Evolutionary conservation across 2,797 vertebrate genomes (phyloP).

Genomic region (Buceros bicornis): DNA sequence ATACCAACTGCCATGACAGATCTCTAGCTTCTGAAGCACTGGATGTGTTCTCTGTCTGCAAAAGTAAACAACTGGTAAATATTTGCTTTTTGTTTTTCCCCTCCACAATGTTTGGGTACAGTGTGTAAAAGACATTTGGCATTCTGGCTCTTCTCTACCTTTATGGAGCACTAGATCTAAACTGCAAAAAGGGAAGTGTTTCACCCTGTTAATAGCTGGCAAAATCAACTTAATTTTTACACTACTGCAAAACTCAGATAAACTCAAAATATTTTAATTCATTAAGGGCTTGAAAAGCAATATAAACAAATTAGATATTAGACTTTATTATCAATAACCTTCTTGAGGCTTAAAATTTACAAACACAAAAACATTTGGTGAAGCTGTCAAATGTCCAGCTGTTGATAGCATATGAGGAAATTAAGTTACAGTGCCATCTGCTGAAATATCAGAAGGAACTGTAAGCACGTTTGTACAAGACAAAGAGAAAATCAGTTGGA

Average conservation of each 20-base stretch:
- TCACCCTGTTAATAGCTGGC: neutral
- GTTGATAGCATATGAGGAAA: constrained; percentile 16
- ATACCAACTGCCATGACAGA: neutral
- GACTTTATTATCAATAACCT: neutral
- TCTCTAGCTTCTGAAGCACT: neutral
- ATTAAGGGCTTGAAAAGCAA: neutral
- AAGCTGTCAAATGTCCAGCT: neutral
- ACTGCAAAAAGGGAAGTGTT: neutral
- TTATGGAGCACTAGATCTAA: neutral
- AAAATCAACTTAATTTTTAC: neutral
- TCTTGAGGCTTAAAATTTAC: neutral
- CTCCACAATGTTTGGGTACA: neutral
- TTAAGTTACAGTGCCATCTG: constrained; percentile 73
- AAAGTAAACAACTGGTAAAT: neutral
- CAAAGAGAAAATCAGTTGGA: neutral
- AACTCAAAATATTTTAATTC: neutral
- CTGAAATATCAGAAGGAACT: constrained; percentile 35
- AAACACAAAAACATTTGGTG: neutral
- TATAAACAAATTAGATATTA: neutral
- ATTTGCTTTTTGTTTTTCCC: neutral
- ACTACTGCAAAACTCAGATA: neutral
- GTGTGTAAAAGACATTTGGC: neutral
- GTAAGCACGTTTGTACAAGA: neutral
- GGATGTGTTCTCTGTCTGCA: neutral
- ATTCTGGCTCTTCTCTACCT: neutral